Percentiles rank a stretch among this genome's conserved stretches.
Evolutionary conservation across 1,140 invertebrate species (phyloP).

Genomic region (Globodera rostochiensis): DNA sequence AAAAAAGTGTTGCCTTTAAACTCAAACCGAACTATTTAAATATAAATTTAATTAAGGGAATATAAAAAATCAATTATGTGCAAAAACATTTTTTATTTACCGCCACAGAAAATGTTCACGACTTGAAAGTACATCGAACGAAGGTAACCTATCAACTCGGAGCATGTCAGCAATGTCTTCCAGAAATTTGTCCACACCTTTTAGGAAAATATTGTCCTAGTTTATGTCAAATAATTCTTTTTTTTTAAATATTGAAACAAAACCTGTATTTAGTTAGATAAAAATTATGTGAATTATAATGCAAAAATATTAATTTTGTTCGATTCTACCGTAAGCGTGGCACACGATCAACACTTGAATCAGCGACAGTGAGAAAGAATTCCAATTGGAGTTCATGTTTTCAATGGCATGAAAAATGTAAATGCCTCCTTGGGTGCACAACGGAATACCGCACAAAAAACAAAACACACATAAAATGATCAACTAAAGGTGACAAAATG

Average conservation of each 20-base stretch:
- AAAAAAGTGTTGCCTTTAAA: background rate
- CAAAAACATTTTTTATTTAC: conserved; percentile 20
- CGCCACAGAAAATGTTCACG: conserved; percentile 15
- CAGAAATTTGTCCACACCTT: conserved; percentile 57
- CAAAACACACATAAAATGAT: conserved; percentile 52
- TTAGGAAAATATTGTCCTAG: background rate
- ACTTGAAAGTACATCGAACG: background rate
- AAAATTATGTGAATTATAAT: background rate
- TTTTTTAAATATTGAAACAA: too few species aligned
- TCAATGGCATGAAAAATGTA: conserved; percentile 63
- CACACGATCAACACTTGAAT: conserved; percentile 57
- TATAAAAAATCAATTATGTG: background rate
- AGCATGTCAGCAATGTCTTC: conserved; percentile 60
- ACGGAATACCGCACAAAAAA: conserved; percentile 55
- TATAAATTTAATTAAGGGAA: too few species aligned
- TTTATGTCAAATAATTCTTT: too few species aligned
- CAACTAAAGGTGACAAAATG: background rate
- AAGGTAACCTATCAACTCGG: conserved; percentile 19
- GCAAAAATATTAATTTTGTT: conserved; percentile 23
- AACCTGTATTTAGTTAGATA: too few species aligned
- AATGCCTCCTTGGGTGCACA: conserved; percentile 62
- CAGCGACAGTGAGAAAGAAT: conserved; percentile 57
- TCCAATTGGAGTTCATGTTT: conserved; percentile 64
- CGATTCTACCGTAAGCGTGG: conserved; percentile 50
- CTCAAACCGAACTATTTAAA: too few species aligned